These are phyloP conservation scores for Antitype chi DNA, from an alignment of 2,888 invertebrate genomes.

Conservation along the genomic window DNA sequence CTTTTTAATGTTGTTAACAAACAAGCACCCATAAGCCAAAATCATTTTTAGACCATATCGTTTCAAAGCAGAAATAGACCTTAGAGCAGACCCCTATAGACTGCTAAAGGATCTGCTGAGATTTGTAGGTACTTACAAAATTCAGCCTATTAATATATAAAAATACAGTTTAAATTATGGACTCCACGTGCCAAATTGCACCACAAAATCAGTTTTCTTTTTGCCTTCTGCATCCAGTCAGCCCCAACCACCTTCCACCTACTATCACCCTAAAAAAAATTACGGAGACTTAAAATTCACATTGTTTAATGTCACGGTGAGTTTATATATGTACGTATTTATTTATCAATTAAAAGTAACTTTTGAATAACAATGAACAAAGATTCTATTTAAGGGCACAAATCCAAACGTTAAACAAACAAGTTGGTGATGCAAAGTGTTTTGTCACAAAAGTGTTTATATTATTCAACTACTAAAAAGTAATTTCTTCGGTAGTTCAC, in stretches of 20 bases:
- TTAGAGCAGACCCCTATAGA: neutral
- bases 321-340: no score
- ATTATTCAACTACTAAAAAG: neutral
- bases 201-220: no score
- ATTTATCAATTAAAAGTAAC: no score
- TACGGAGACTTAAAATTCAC: no score
- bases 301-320: no score
- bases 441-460: neutral
- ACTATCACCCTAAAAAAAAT: no score
- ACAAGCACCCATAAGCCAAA: neutral
- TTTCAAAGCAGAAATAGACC: neutral
- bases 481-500: neutral
- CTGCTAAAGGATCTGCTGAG: neutral
- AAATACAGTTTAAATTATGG: neutral
- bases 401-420: neutral
- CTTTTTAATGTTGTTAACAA: neutral
- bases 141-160: no score
- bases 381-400: no score
- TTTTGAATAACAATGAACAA: neutral
- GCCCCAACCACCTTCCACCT: no score
- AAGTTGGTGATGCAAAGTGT: neutral
- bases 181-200: no score
- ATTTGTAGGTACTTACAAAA: neutral
- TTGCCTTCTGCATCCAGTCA: no score
- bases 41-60: neutral